Base-by-base conservation (phyloP, 2,113 vertebrate species). In the Serranochromis macrocephalus region DNA sequence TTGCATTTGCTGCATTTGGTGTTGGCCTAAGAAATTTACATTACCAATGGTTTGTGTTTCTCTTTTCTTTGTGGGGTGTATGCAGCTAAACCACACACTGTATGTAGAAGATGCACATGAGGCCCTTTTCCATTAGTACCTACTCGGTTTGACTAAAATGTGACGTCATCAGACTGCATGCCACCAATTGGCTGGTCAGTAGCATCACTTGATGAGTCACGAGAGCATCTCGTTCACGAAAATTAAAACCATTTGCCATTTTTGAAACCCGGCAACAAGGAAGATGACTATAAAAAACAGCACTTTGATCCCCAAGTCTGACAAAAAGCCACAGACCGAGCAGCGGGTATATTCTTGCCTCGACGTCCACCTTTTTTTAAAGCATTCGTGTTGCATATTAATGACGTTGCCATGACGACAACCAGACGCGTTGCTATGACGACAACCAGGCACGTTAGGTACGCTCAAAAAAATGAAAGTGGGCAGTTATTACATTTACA, bases 331-430 rank as follows among this genome's bases (percentile, higher is more conserved):
- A 19, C 29, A 33, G 58, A 33, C 16, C 2, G 2, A 19, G 31
- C 4, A 11, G 31, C 31, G 1, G 58, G 58, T 63, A 36, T 36
- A 3, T 63, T 63, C 58, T 36, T 63, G 58, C 17, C 31, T 19
- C 2, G 1, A 36, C 1, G 0, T 63, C 17, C 1, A 0, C 31
- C 2, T n/a, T 61, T 33, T n/a, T 63, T 61, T 2, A 31, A 63
- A 63, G 58, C 3, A 0, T n/a, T 0, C 4, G 0, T 66, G 10
- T 66, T 5, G 17, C 61, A 66, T n/a, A n/a, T n/a, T 66, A 36
- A 36, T n/a, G 16, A 0, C 1, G 1, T 66, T 66, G 17, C 61
- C 36, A 3, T 63, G 29, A 33, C 21, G 6, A 13, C 54, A 13
- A 5, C 4, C 54, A 24, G n/a, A 5, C 1, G 4, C 11, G 4